Conservation (phyloP, 2,113 vertebrate species). For the Podarcis raffonei region DNA sequence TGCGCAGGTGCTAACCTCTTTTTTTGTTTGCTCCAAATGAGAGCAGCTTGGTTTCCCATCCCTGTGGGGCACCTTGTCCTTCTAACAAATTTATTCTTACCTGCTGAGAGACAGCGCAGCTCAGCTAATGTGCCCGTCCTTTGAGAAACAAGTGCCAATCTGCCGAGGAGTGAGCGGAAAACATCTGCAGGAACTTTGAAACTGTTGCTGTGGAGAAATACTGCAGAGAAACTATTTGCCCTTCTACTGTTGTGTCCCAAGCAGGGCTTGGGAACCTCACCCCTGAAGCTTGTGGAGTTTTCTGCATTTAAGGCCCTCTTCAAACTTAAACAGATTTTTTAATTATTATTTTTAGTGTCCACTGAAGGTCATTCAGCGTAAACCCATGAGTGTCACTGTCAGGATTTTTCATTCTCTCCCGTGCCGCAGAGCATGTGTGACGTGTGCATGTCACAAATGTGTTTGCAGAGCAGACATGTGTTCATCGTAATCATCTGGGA, state of each 20-base stretch:
- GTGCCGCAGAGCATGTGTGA: too few species aligned
- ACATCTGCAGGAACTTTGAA: neutral
- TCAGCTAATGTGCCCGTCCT: too few species aligned
- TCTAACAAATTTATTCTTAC: neutral
- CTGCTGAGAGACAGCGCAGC: neutral
- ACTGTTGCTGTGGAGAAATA: neutral
- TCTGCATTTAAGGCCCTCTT: neutral
- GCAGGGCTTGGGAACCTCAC: neutral
- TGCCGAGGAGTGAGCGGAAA: neutral
- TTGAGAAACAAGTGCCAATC: neutral
- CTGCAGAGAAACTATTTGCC: too few species aligned
- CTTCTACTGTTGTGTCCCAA: neutral
- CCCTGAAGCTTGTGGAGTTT: too few species aligned
- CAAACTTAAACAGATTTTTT: neutral
- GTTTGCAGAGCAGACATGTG: neutral
- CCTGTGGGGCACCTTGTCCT: neutral
- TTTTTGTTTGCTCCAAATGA: neutral
- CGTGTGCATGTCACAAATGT: neutral
- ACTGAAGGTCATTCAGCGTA: neutral
- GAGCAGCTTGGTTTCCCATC: neutral
- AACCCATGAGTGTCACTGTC: neutral
- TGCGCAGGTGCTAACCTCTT: too few species aligned
- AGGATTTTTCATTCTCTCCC: too few species aligned
- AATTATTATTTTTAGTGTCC: too few species aligned
- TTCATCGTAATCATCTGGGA: too few species aligned